Percentiles rank a stretch among this genome's conserved stretches.
Evolutionary conservation across 92 coral and sea anemone species (phyloP).

Genomic region (Zoanthus solanderi): DNA sequence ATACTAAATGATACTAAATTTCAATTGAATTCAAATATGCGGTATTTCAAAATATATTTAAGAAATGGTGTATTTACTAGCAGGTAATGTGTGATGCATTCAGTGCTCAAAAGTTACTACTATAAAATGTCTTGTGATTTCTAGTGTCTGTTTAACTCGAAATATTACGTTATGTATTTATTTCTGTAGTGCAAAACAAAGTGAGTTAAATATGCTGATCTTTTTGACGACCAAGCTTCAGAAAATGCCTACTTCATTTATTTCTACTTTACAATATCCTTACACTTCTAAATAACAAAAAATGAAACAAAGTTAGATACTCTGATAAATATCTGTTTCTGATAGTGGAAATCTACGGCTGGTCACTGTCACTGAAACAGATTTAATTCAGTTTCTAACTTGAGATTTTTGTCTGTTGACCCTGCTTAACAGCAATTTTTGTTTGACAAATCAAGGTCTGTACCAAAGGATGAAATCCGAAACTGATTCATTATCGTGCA

Average conservation of each 20-base stretch:
- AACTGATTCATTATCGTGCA: neutral
- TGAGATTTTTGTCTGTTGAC: neutral
- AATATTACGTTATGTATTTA: neutral
- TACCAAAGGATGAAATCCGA: neutral
- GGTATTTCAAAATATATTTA: too few species aligned
- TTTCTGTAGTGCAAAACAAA: neutral
- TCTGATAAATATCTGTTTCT: conserved; percentile 4
- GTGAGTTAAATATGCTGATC: neutral
- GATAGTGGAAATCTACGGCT: neutral
- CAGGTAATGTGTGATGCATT: too few species aligned
- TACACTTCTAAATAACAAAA: neutral
- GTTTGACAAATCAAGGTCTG: neutral
- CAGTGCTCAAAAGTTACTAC: too few species aligned
- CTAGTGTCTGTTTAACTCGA: neutral
- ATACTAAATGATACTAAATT: too few species aligned
- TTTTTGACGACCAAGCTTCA: neutral
- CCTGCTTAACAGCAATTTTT: neutral
- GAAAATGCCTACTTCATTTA: too few species aligned
- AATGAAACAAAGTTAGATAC: neutral
- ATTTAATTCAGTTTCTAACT: neutral
- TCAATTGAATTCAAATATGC: too few species aligned
- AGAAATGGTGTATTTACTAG: too few species aligned
- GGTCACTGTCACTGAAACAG: neutral
- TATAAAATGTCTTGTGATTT: too few species aligned
- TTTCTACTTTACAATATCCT: neutral